phyloP scores from a whole-genome alignment of 1,140 invertebrate genomes.

The Trichogramma pretiosum region DNA sequence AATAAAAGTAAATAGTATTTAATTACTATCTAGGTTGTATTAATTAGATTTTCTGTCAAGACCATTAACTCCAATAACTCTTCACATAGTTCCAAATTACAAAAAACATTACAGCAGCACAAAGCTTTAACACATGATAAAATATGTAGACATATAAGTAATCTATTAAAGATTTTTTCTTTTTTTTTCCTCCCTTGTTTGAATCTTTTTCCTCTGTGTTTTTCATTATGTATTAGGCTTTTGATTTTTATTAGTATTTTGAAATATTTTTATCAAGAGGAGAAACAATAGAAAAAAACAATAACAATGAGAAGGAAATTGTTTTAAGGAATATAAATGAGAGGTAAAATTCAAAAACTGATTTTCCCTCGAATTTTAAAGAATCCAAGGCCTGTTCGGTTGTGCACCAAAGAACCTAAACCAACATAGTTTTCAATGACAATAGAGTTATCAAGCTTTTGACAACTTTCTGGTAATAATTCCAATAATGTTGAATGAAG shows the following conservation, averaged over 20 bases:
- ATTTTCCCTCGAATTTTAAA: conserved; percentile 78
- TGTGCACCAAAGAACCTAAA: conserved; percentile 69
- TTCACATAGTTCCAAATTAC: conserved; percentile 5
- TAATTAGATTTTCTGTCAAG: too few species aligned
- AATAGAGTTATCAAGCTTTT: conserved; percentile 54
- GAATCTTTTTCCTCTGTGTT: conserved; percentile 6
- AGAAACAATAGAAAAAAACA: too few species aligned
- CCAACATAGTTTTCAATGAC: conserved; percentile 73
- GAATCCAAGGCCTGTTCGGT: conserved; percentile 73
- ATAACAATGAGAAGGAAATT: not conserved
- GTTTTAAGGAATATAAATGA: too few species aligned
- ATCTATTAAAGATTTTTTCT: conserved; percentile 8
- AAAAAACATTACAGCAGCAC: conserved; percentile 9
- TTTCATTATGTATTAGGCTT: too few species aligned
- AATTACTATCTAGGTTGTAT: too few species aligned
- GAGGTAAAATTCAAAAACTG: conserved; percentile 57
- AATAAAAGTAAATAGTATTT: too few species aligned
- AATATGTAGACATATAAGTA: conserved; percentile 11
- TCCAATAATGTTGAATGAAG: conserved; percentile 41
- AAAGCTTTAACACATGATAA: conserved; percentile 14
- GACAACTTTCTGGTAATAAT: conserved; percentile 25
- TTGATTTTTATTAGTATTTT: too few species aligned
- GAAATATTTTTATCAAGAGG: too few species aligned
- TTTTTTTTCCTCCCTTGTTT: conserved; percentile 9
- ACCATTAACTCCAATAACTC: conserved; percentile 11